These are phyloP conservation scores for Sitophilus oryzae DNA, from an alignment of 1,140 invertebrate genomes.

Conservation along the genomic window DNA sequence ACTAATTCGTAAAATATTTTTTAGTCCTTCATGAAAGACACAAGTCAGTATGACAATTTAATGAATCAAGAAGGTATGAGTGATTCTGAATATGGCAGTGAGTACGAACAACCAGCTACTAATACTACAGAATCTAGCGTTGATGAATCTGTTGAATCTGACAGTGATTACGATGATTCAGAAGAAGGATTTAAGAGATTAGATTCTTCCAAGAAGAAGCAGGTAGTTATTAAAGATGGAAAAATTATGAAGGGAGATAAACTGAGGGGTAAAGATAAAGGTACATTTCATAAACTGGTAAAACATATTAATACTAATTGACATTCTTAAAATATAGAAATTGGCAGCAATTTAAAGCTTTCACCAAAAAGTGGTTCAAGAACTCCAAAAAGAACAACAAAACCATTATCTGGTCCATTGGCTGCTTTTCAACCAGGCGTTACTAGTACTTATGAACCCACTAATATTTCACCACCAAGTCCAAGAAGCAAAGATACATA, in stretches of 20 bases:
- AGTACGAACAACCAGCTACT: conserved; percentile 39
- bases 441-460: conserved; percentile 44
- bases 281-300: neutral
- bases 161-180: conserved; percentile 46
- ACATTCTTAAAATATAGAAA: neutral
- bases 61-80: conserved; percentile 37
- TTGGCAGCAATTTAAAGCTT: conserved; percentile 6
- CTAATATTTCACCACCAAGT: conserved; percentile 48
- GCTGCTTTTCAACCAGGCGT: conserved; percentile 46
- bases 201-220: conserved; percentile 62
- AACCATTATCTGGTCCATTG: conserved; percentile 38
- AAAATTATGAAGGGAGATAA: conserved; percentile 56
- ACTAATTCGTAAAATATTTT: conserved; percentile 7
- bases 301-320: neutral
- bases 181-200: conserved; percentile 49
- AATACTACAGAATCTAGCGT: conserved; percentile 38
- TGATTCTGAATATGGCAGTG: conserved; percentile 41
- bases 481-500: conserved; percentile 45
- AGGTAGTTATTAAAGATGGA: conserved; percentile 64
- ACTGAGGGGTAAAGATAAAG: conserved; percentile 25
- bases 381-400: conserved; percentile 33
- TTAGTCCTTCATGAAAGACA: conserved; percentile 26
- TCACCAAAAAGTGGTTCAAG: conserved; percentile 10
- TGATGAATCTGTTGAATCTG: conserved; percentile 45
- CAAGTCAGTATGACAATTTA: conserved; percentile 49